These are phyloP conservation scores for Ibidorhyncha struthersii DNA, from an alignment of 2,113 vertebrate genomes.

Conservation along the genomic window DNA sequence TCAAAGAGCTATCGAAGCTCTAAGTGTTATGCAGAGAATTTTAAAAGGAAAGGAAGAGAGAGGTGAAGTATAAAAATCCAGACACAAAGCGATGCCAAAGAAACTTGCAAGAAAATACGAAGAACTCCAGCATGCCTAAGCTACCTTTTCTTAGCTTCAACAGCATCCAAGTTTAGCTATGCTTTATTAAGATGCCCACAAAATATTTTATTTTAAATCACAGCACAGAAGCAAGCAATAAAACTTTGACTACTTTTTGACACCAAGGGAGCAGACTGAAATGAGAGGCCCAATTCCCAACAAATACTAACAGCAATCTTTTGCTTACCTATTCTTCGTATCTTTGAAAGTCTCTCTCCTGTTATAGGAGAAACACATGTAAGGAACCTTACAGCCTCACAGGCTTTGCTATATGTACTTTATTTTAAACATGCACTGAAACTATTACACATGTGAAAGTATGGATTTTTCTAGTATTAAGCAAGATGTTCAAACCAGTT, in stretches of 20 bases:
- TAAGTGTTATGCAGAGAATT: background rate
- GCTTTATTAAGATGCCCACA: background rate
- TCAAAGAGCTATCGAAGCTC: background rate
- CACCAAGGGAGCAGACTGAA: slow-evolving; percentile 2
- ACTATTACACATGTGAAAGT: background rate
- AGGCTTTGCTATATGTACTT: background rate
- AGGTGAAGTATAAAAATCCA: slow-evolving; percentile 33
- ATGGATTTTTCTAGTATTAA: background rate
- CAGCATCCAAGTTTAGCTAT: background rate
- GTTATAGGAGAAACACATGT: slow-evolving; percentile 62
- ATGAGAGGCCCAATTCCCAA: slow-evolving; percentile 22
- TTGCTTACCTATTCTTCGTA: slow-evolving; percentile 61
- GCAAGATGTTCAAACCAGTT: background rate
- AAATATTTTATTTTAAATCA: background rate
- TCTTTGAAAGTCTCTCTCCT: slow-evolving; percentile 65
- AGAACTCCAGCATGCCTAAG: background rate
- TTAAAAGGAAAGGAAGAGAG: slow-evolving; percentile 26
- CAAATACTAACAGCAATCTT: slow-evolving; percentile 34
- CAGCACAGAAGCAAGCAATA: slow-evolving; percentile 23
- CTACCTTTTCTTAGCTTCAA: background rate
- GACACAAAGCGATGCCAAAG: slow-evolving; percentile 27
- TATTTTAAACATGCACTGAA: slow-evolving; percentile 14
- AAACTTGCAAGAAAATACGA: slow-evolving; percentile 30
- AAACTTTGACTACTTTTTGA: background rate
- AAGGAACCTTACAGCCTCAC: slow-evolving; percentile 49